phyloP scores from a whole-genome alignment of 2,797 vertebrate species.

The Propithecus perrieri region DNA sequence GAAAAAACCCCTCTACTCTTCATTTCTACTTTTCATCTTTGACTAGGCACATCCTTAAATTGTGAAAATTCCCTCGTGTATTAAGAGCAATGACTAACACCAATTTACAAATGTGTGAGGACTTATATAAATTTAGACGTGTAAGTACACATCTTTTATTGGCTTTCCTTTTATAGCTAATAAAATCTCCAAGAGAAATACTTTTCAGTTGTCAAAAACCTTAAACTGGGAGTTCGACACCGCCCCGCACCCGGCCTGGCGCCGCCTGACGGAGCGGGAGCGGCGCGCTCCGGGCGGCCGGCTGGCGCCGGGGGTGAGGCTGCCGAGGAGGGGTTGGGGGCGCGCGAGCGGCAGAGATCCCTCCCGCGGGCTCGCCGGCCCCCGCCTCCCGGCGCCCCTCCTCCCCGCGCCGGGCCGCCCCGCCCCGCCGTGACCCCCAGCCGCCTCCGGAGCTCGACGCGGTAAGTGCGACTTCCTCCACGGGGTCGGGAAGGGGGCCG shows the following conservation, averaged over 20 bases:
- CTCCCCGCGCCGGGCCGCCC: background rate
- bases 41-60: background rate
- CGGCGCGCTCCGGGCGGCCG: conserved; percentile 5
- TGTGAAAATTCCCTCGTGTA: background rate
- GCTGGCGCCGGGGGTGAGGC: conserved; percentile 42
- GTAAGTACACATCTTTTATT: background rate
- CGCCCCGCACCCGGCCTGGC: background rate
- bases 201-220: background rate
- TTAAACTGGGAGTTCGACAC: background rate
- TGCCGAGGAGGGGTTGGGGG: conserved; percentile 44
- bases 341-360: conserved; percentile 61
- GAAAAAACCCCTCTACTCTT: background rate
- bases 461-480: conserved; percentile 72
- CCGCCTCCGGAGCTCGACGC: conserved; percentile 22
- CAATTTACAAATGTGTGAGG: background rate
- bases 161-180: background rate
- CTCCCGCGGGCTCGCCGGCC: background rate
- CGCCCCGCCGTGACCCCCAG: background rate
- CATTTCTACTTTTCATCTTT: conserved; percentile 36
- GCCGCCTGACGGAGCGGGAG: conserved; percentile 28
- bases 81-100: conserved; percentile 16
- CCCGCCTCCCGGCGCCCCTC: background rate
- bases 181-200: conserved; percentile 43
- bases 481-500: background rate
- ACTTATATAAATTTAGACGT: background rate